Conservation (phyloP, 2,888 invertebrate species). For the Heliconius cydno region DNA sequence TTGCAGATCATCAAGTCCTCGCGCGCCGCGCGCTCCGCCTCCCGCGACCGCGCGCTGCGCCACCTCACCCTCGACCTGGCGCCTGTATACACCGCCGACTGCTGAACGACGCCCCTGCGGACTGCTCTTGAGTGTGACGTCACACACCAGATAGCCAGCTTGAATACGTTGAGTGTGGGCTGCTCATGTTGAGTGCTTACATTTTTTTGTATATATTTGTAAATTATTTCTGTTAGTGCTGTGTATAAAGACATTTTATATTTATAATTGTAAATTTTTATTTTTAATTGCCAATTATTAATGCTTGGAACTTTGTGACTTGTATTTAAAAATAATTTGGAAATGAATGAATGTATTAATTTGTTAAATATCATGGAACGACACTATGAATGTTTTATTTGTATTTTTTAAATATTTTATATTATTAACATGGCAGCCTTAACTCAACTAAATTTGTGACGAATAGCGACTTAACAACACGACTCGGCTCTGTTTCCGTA, state of each 20-base stretch:
- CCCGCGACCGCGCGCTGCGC: conserved; percentile 90
- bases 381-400: neutral
- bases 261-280: conserved; percentile 1
- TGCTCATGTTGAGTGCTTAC: conserved; percentile 8
- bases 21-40: conserved; percentile 91
- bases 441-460: conserved; percentile 30
- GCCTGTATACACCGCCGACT: conserved; percentile 88
- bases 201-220: conserved; percentile 7
- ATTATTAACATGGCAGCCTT: conserved; percentile 28
- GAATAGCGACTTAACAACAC: conserved; percentile 39
- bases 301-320: neutral
- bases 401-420: neutral
- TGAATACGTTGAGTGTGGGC: conserved; percentile 13
- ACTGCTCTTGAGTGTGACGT: neutral
- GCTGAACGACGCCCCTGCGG: conserved; percentile 54
- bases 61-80: conserved; percentile 92
- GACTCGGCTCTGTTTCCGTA: conserved; percentile 41
- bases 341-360: neutral
- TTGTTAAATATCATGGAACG: neutral
- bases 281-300: conserved; percentile 1
- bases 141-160: neutral
- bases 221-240: neutral
- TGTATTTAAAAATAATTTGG: neutral
- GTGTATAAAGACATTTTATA: neutral
- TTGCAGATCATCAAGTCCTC: conserved; percentile 96